A percentile compares a stretch with the other conserved stretches of the same genome.
phyloP scores from a whole-genome alignment of 2,888 invertebrate genomes.

The Dascillus cervinus region DNA sequence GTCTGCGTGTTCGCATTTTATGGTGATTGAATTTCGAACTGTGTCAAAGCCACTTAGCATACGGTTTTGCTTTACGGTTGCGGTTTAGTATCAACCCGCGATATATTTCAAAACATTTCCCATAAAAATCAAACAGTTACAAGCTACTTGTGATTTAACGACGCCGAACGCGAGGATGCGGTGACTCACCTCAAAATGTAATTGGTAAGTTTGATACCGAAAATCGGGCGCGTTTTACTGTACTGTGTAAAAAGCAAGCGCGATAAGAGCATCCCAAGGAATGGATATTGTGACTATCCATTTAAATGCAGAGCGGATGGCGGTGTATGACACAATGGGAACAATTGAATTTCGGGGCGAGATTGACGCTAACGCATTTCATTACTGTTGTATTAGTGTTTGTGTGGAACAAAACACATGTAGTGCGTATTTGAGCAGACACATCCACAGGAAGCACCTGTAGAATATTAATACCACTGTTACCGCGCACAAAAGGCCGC shows the following conservation, averaged over 20 bases:
- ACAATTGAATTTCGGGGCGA: constrained; percentile 36
- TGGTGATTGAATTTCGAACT: constrained; percentile 40
- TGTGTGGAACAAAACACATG: constrained; percentile 39
- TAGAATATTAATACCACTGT: constrained; percentile 35
- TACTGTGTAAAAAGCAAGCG: too few species aligned
- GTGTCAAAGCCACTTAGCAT: constrained; percentile 38
- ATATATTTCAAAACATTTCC: constrained; percentile 39
- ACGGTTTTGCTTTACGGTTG: constrained; percentile 35
- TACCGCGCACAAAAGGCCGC: constrained; percentile 8
- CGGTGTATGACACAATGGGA: constrained; percentile 29
- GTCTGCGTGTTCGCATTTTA: constrained; percentile 34
- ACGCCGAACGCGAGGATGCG: constrained; percentile 22
- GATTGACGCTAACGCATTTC: constrained; percentile 34
- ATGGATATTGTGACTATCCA: too few species aligned
- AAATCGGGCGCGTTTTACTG: too few species aligned
- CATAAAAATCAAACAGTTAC: constrained; percentile 40
- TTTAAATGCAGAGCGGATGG: constrained; percentile 31
- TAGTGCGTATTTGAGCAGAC: constrained; percentile 34
- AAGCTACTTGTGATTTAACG: constrained; percentile 38
- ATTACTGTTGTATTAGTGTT: constrained; percentile 38
- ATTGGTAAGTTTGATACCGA: too few species aligned
- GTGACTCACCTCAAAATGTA: too few species aligned
- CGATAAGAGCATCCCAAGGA: too few species aligned
- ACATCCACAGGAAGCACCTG: constrained; percentile 35
- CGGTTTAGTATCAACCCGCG: constrained; percentile 37